Evolutionary conservation across 2,797 vertebrate species (phyloP), one percentile per base, ranked within the genome.

Genomic region (Varecia variegata): DNA sequence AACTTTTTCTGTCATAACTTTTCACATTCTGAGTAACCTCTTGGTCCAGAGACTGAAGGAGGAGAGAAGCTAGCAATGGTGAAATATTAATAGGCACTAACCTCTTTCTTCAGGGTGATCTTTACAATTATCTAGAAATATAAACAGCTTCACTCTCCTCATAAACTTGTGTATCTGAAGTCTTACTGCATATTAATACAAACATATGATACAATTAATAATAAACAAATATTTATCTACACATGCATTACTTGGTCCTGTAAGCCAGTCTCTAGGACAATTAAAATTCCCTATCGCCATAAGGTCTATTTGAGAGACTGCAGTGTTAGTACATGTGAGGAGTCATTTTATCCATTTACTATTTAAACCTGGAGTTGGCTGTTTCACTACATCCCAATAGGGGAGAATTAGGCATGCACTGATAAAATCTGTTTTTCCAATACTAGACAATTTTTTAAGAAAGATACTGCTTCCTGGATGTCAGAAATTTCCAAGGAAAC

Each of bases 381-480:
- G 14, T 81, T 82, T 83, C 50, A 58, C 18, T 56, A 76, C 45
- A 40, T 67, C 30, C 14, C 13, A 45, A 40, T 5, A 80, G 56
- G 3, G 13, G 50, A 90, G 54, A 58, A 74, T 47, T 81, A 84
- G 52, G 30, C 35, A 91, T 71, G 45, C 21, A 85, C 10, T 25
- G 43, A 74, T 40, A 96, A 88, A 92, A 82, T 71, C 30, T 77
- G 43, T 87, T 95, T 92, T 84, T 76, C 77, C 4, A 90, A n/a
- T n/a, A 73, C 30, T 67, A 88, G 60, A 56, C 35, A 88, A 77
- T 35, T n/a, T 80, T 74, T 60, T 9, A 60, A 56, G 58, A 82
- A 88, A 86, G 40, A 85, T 1, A 70, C 18, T 67, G 15, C 54
- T 93, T 92, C 68, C 32, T 18, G 4, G 35, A 91, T 38, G 35